These are phyloP conservation scores for Halichondria panicea DNA, from an alignment of 37 sponge, comb jelly and placozoan species.

Conservation along the genomic window DNA sequence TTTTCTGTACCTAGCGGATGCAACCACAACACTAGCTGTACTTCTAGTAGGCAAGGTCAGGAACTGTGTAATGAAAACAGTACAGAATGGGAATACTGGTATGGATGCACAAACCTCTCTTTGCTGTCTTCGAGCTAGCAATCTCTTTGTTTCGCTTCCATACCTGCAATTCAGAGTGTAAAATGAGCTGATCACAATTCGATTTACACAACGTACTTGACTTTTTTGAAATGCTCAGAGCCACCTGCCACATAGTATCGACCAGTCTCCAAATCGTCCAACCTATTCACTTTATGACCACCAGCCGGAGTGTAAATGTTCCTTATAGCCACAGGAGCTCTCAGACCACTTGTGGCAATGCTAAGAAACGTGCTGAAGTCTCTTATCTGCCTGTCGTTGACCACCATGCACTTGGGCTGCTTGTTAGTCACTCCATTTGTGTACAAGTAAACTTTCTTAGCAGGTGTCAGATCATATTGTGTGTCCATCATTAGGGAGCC, in stretches of 20 bases:
- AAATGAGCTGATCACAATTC: background rate
- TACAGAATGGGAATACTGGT: too few relatives aligned
- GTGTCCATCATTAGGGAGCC: conserved; percentile 15
- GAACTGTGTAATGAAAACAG: too few relatives aligned
- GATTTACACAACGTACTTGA: conserved; percentile 32
- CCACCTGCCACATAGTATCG: conserved; percentile 89
- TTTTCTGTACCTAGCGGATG: conserved; percentile 52
- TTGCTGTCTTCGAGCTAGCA: conserved; percentile 16
- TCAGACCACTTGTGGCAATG: conserved; percentile 74
- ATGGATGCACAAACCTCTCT: conserved; percentile 8
- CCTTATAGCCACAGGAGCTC: conserved; percentile 79
- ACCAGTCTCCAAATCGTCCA: conserved; percentile 62
- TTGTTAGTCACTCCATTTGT: conserved; percentile 48
- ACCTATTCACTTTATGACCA: conserved; percentile 56
- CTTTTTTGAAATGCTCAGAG: conserved; percentile 71
- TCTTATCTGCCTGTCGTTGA: conserved; percentile 74
- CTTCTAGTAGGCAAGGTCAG: background rate
- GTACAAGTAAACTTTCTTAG: conserved; percentile 64
- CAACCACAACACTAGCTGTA: too few relatives aligned
- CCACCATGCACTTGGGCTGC: conserved; percentile 59
- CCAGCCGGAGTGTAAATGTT: conserved; percentile 80
- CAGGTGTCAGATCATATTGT: conserved; percentile 47
- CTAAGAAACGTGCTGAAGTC: conserved; percentile 77
- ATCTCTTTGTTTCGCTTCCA: background rate
- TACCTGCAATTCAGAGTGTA: too few relatives aligned